A percentile compares a stretch with the other conserved stretches of the same genome.
Conservation (phyloP, 2,113 vertebrate species). For the Rhinopithecus roxellana region DNA sequence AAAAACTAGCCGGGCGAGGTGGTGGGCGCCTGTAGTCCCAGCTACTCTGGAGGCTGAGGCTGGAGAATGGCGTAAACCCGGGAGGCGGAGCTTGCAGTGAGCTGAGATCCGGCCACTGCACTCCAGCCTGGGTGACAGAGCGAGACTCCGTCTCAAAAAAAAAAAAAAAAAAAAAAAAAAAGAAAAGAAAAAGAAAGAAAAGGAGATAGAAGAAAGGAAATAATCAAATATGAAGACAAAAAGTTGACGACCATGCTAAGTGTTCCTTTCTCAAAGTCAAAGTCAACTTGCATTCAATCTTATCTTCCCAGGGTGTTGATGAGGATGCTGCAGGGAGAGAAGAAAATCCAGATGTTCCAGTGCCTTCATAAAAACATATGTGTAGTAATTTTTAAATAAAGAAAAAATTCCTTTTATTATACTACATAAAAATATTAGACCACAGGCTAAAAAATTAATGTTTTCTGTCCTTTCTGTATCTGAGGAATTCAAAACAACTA, state of each 20-base stretch:
- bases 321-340: not conserved
- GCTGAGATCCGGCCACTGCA: too few species aligned
- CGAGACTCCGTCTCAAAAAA: too few species aligned
- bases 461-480: not conserved
- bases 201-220: not conserved
- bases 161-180: too few species aligned
- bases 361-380: not conserved
- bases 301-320: not conserved
- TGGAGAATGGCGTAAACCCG: too few species aligned
- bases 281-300: not conserved
- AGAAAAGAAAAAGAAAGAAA: too few species aligned
- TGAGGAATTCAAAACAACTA: not conserved
- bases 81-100: too few species aligned
- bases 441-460: not conserved
- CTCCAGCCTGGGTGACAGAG: too few species aligned
- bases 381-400: not conserved
- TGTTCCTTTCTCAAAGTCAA: conserved; percentile 29
- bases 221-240: not conserved
- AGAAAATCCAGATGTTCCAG: not conserved
- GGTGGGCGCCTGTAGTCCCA: too few species aligned
- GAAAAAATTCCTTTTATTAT: conserved; percentile 5
- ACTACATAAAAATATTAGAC: not conserved
- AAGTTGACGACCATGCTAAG: not conserved
- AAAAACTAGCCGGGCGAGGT: too few species aligned
- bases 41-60: too few species aligned